Base-by-base conservation (phyloP, 2,888 invertebrate genomes). In the Cosmia pyralina region DNA sequence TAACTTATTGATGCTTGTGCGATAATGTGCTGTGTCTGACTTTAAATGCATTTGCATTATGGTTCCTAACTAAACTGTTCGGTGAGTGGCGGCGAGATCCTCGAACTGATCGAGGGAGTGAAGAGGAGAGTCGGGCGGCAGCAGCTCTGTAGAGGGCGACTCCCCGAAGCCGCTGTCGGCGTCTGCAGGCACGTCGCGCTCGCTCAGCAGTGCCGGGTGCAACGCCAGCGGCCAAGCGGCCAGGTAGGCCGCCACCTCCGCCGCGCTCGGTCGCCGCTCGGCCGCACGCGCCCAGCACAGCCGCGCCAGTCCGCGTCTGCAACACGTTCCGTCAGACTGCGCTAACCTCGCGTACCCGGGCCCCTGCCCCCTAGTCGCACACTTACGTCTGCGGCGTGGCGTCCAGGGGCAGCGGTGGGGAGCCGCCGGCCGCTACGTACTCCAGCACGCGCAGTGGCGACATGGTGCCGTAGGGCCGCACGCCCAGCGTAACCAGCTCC, bases 401-500 rank as follows among this genome's bases (percentile, higher is more conserved):
- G 75, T 90, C 98, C 28, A 95, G 94, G 0, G 99, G 99, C 86
- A 98, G 97, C 19, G 96, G 95, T 13, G 94, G 90, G 97, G 97
- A 53, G 97, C 98, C 87, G 90, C 96, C 94, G 97, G 97, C 4
- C 97, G 97, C 88, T 96, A 97, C 85, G 81, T 87, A 88, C 34
- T 84, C 81, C 77, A 92, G 97, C 97, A 90, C 98, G 90, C 55
- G 98, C 97, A 94, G 98, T 97, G 90, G 97, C 96, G 93, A 98
- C 98, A 87, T 97, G 97, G 90, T 97, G 93, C 71, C 98, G 93
- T 98, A 99, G 0, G 99, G 99, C 89, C 98, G 98, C 88, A 97
- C 98, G 11, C 99, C 99, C 91, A 99, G 98, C 2, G 99, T 98
- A 73, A 98, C 97, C 74, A 99, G 97, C 93, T 98, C 98, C 88